Evolutionary conservation across 2,797 vertebrate genomes (phyloP).

Genomic region (Tapera naevia): DNA sequence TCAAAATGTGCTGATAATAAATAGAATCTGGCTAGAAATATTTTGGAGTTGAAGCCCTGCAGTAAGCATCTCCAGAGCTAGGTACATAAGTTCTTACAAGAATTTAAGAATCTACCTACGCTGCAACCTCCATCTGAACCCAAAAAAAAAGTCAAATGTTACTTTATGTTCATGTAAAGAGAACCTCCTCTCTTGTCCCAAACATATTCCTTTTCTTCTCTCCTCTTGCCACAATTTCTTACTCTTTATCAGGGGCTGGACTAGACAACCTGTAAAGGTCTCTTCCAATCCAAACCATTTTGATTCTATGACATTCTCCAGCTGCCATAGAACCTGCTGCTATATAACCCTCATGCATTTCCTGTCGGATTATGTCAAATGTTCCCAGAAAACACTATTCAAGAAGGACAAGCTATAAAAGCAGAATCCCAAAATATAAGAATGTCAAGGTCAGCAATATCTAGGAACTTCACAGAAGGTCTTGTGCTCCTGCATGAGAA

Average conservation of each 20-base stretch:
- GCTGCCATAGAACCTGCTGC: neutral
- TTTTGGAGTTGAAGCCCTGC: neutral
- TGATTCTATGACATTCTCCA: neutral
- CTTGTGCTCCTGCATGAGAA: neutral
- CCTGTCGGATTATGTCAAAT: neutral
- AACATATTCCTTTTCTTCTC: neutral
- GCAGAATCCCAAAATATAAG: neutral
- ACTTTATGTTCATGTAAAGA: neutral
- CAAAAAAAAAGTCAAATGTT: neutral
- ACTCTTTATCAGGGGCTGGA: too few relatives aligned
- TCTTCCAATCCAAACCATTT: too few relatives aligned
- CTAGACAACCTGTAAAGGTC: too few relatives aligned
- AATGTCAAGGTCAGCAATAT: neutral
- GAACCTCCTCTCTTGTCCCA: neutral
- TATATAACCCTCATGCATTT: accelerated
- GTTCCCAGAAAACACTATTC: neutral
- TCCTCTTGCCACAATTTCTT: neutral
- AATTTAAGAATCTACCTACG: neutral
- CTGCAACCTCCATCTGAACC: slow-evolving; percentile 5
- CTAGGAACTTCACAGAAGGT: neutral
- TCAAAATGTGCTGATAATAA: slow-evolving; percentile 53
- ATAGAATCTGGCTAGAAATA: slow-evolving; percentile 45
- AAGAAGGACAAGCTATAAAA: neutral
- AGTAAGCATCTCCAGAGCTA: neutral
- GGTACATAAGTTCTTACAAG: neutral